Evolutionary conservation across 2,888 invertebrate genomes (phyloP).

Genomic region (Lissocephala sabroskyi): DNA sequence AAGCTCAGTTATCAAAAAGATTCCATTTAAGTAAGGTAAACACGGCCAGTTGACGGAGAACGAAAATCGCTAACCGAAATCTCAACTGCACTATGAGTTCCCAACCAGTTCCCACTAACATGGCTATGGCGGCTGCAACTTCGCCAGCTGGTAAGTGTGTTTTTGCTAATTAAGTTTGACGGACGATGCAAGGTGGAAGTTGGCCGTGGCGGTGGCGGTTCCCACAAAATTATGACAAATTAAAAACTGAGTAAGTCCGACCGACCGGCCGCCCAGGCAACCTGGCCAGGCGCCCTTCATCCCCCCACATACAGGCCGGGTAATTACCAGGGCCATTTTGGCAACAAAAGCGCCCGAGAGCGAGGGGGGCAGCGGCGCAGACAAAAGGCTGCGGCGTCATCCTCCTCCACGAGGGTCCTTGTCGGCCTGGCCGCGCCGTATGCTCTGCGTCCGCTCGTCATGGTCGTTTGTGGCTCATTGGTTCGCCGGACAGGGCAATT

Average conservation of each 20-base stretch:
- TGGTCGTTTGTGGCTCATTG: slow-evolving; percentile 63
- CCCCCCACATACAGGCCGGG: slow-evolving; percentile 14
- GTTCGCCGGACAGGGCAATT: slow-evolving; percentile 39
- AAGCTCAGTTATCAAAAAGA: slow-evolving; percentile 6
- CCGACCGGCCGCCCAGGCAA: too few species aligned
- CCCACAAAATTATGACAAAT: slow-evolving; percentile 1
- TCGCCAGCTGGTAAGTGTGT: neutral
- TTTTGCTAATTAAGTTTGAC: too few species aligned
- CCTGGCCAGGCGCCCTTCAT: too few species aligned
- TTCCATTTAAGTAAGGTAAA: slow-evolving; percentile 8
- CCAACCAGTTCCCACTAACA: neutral
- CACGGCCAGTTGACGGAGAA: neutral
- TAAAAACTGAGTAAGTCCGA: slow-evolving; percentile 1
- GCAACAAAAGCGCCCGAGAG: slow-evolving; percentile 47
- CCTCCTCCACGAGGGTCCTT: neutral
- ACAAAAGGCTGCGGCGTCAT: neutral
- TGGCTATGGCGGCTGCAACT: neutral
- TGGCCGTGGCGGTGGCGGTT: too few species aligned
- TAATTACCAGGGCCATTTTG: slow-evolving; percentile 51
- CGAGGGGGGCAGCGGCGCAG: neutral
- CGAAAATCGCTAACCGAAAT: too few species aligned
- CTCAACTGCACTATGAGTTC: too few species aligned
- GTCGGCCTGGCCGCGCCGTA: slow-evolving; percentile 20
- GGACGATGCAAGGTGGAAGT: too few species aligned
- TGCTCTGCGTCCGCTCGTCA: slow-evolving; percentile 46